Base-by-base conservation (phyloP, 2,113 vertebrate genomes). In the Podocnemis expansa region DNA sequence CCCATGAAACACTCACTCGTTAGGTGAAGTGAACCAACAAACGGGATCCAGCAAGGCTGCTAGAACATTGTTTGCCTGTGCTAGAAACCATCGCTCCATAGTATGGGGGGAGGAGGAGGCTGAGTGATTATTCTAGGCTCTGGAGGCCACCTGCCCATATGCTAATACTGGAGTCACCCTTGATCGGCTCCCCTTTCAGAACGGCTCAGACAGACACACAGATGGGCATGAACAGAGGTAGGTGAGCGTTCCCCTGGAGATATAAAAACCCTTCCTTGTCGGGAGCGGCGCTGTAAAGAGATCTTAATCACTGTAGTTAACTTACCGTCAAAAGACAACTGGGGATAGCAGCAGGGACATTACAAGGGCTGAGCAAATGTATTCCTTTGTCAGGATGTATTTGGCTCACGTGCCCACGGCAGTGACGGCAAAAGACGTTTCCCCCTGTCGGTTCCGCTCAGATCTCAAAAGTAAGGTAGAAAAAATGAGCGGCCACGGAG, bases 331-430 rank as follows among this genome's bases (percentile, higher is more conserved):
- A 97, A 31, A 97, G 95, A 91, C 94, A 96, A 85, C n/a, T 1
- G 95, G 94, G 95, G 95, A 97, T 88, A 95, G 92, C 91, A 21
- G 95, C 93, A 79, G 96, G 79, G 94, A 94, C 95, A 95, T 80
- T 96, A 97, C 96, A 97, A 88, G 97, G 94, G 91, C 89, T 60
- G 96, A 97, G 95, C 97, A 97, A 97, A 96, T 94, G 96, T 92
- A 96, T 96, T 97, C 97, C 97, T 97, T 97, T 97, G 97, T 97
- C 97, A 97, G 96, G 97, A 97, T 92, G 93, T 96, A 97, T 97
- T 97, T 97, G 97, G 96, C 97, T 97, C 96, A 92, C 92, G 94
- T 93, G 93, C 94, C 92, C 95, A 94, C 91, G 84, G 38, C 96
- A 82, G 96, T 85, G 91, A 94, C 25, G 96, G 97, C 96, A 95